Percentiles rank a stretch among this genome's conserved stretches.
Conservation (phyloP, 2,113 vertebrate genomes). For the Laticauda colubrina region DNA sequence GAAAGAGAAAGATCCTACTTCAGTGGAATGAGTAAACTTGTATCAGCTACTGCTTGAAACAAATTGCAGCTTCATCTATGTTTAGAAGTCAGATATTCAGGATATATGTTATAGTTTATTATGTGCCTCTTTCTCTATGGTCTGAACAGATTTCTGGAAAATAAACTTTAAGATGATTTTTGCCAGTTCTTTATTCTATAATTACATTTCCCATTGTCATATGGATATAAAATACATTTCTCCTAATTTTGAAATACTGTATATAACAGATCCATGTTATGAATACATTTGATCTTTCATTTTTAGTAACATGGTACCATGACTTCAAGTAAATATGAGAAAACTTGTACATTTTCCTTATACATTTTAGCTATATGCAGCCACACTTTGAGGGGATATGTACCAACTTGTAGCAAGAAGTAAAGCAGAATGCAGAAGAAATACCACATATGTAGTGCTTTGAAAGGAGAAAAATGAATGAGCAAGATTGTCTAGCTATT, state of each 20-base stretch:
- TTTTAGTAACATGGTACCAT: not conserved
- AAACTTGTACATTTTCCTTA: not conserved
- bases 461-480: not conserved
- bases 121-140: slow-evolving; percentile 59
- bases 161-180: slow-evolving; percentile 60
- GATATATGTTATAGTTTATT: slow-evolving; percentile 47
- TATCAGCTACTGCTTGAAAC: slow-evolving; percentile 83
- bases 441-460: not conserved
- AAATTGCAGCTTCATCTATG: not conserved
- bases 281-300: not conserved
- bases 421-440: not conserved
- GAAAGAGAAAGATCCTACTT: slow-evolving; percentile 93
- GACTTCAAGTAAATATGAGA: not conserved
- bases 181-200: not conserved
- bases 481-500: not conserved
- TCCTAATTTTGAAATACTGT: not conserved
- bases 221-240: not conserved
- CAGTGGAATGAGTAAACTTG: slow-evolving; percentile 86
- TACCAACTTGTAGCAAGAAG: not conserved
- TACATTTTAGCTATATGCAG: not conserved
- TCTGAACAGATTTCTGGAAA: slow-evolving; percentile 57
- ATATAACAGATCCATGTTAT: not conserved
- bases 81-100: not conserved
- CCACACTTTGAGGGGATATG: not conserved
- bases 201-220: not conserved